Evolutionary conservation across 2,113 vertebrate genomes (phyloP), one percentile per base, ranked within the genome.

Genomic region (Colaptes auratus): DNA sequence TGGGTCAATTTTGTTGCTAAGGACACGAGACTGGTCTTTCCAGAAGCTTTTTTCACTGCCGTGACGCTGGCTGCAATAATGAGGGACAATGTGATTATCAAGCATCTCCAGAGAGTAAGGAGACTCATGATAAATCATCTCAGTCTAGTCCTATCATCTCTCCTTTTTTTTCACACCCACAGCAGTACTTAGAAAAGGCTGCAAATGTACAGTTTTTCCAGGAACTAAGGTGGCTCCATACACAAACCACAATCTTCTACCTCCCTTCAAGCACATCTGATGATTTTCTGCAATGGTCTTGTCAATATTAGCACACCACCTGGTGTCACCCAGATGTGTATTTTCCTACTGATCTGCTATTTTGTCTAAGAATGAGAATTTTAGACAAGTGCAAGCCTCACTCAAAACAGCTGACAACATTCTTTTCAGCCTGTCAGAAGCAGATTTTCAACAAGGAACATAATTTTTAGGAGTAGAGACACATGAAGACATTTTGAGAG

Each of bases 351-450:
- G 60, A 89, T 82, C 64, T 79, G 25, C 35, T 73, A 70, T 71
- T 94, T 91, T 85, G 79, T 10, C n/a, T 56, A 73, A 84, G 92
- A 76, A 31, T 48, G 4, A 58, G 55, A 52, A 82, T 60, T 85
- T 84, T 50, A 90, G 50, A 72, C 48, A 75, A 60, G 33, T 20
- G 86, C 30, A 84, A 42, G 50, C n/a, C 48, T 86, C 39, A 85
- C 25, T 87, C n/a, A 78, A 46, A 92, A 72, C 50, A 92, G 52
- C 74, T 87, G 81, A 76, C 83, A 95, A 87, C 14, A 36, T 82
- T 85, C 19, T 46, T 90, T 84, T 78, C 36, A 92, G 92, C 84
- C 70, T 77, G 52, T 66, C 78, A 89, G 56, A 77, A 65, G 27
- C 1, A 86, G 28, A 46, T 70, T 89, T 88, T 79, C 39, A 94